These are phyloP conservation scores for Nymphalis polychloros DNA, from an alignment of 2,888 invertebrate genomes.

Conservation along the genomic window DNA sequence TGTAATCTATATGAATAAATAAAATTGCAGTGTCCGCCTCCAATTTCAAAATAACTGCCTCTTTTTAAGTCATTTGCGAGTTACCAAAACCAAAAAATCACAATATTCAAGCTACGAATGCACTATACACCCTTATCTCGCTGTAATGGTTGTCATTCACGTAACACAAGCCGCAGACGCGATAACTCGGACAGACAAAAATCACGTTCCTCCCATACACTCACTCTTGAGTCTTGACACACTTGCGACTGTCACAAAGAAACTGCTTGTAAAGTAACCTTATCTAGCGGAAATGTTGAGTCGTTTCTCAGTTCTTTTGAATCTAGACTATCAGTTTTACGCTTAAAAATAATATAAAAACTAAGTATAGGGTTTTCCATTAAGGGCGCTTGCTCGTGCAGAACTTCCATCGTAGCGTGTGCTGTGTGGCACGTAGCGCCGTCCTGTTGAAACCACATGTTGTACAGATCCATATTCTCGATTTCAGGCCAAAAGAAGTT, in stretches of 20 bases:
- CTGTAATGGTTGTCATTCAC: constrained; percentile 1
- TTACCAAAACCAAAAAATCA: no score
- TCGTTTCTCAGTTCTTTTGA: constrained; percentile 7
- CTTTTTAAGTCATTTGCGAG: no score
- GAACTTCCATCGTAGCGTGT: no score
- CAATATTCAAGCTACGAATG: not conserved
- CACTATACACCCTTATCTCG: constrained; percentile 2
- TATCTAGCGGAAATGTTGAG: constrained; percentile 16
- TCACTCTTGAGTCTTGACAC: constrained; percentile 33
- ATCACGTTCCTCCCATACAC: constrained; percentile 28
- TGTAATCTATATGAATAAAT: not conserved
- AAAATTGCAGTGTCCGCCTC: not conserved
- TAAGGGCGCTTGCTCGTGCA: no score
- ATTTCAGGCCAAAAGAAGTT: no score
- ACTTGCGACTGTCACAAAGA: constrained; percentile 17
- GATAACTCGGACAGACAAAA: constrained; percentile 13
- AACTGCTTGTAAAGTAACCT: constrained; percentile 11
- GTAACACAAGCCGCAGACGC: constrained; percentile 11
- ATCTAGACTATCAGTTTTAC: not conserved
- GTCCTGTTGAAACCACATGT: no score
- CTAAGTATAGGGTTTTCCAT: no score
- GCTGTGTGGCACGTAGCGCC: no score
- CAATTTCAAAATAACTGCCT: no score
- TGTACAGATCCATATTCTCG: no score
- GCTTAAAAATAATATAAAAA: not conserved